These are phyloP conservation scores for Blastobasis adustella DNA, from an alignment of 2,888 invertebrate species.

Conservation along the genomic window DNA sequence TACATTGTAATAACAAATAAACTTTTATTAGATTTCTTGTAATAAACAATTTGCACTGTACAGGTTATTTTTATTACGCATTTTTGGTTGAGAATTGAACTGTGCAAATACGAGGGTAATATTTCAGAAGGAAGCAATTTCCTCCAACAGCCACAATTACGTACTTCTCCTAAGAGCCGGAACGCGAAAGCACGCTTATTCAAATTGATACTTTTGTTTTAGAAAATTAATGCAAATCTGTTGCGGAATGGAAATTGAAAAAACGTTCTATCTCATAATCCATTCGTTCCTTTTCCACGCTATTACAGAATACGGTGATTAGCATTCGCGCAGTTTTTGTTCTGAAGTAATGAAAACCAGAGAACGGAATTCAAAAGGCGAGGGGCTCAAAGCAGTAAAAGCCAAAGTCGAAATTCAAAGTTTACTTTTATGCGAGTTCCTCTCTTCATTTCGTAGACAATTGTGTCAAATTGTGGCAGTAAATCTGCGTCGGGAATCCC, in stretches of 20 bases:
- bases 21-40: too few relatives aligned
- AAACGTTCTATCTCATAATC: neutral
- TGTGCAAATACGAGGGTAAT: too few relatives aligned
- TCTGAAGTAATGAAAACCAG: constrained; percentile 1
- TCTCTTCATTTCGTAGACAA: constrained; percentile 4
- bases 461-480: constrained; percentile 6
- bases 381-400: neutral
- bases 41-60: too few relatives aligned
- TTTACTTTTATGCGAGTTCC: constrained; percentile 3
- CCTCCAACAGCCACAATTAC: too few relatives aligned
- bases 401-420: neutral
- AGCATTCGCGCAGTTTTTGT: neutral
- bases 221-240: too few relatives aligned
- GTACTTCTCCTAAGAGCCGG: too few relatives aligned
- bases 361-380: neutral
- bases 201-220: too few relatives aligned
- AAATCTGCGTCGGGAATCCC: constrained; percentile 2
- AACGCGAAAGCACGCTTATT: too few relatives aligned
- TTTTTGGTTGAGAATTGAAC: neutral
- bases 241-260: too few relatives aligned
- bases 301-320: neutral
- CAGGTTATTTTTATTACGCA: too few relatives aligned
- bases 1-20: too few relatives aligned
- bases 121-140: too few relatives aligned
- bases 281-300: neutral